These are phyloP conservation scores for Chanos chanos DNA, from an alignment of 2,797 vertebrate genomes.

Conservation along the genomic window DNA sequence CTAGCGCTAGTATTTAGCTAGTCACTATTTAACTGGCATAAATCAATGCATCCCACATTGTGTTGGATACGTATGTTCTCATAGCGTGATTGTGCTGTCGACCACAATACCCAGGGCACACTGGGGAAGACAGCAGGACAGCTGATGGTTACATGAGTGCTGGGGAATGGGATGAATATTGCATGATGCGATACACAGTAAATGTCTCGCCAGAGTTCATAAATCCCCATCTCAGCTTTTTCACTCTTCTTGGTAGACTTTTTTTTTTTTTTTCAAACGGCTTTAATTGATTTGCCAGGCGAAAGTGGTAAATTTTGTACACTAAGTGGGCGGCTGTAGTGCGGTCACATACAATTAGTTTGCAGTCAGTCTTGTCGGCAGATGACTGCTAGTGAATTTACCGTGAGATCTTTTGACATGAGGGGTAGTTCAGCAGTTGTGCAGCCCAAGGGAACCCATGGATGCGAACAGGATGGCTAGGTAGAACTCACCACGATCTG, in stretches of 20 bases:
- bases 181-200: background rate
- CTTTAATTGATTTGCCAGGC: slow-evolving; percentile 15
- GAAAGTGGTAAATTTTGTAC: background rate
- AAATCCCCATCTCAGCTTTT: slow-evolving; percentile 7
- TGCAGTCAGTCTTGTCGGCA: no score
- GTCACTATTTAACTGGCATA: no score
- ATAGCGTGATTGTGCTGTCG: slow-evolving; percentile 18
- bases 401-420: no score
- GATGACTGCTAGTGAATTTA: no score
- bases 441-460: no score
- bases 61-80: slow-evolving; percentile 22
- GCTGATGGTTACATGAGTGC: slow-evolving; percentile 25
- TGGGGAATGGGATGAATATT: slow-evolving; percentile 8
- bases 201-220: slow-evolving; percentile 12
- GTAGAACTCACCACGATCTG: no score
- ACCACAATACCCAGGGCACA: slow-evolving; percentile 34
- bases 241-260: background rate
- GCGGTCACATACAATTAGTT: no score
- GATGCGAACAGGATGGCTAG: no score
- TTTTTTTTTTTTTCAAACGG: slow-evolving; percentile 5
- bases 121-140: slow-evolving; percentile 26
- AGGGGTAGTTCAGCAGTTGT: no score
- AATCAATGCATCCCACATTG: slow-evolving; percentile 17
- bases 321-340: slow-evolving; percentile 13
- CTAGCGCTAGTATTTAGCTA: no score